phyloP scores from a whole-genome alignment of 2,113 vertebrate genomes.

The Caranx melampygus region DNA sequence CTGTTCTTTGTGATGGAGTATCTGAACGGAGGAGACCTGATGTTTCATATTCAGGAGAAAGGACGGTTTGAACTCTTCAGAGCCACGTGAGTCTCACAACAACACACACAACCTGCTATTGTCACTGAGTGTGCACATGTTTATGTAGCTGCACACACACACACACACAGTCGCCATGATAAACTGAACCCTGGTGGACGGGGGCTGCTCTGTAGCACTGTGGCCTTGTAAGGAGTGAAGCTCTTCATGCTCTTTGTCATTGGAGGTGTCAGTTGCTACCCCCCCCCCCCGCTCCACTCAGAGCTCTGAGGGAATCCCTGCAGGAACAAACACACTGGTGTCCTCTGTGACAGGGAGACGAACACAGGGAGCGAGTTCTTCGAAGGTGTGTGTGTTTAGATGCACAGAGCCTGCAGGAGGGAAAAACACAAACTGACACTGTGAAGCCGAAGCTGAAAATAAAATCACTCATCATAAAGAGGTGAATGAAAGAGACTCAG shows the following conservation, averaged over 20 bases:
- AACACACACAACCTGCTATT: constrained; percentile 3
- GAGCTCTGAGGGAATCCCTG: constrained; percentile 41
- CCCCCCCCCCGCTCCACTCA: constrained; percentile 51
- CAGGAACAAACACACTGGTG: constrained; percentile 15
- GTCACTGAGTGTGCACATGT: neutral
- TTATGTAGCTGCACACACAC: neutral
- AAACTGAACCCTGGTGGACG: constrained; percentile 14
- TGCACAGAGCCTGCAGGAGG: too few relatives aligned
- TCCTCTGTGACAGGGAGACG: too few relatives aligned
- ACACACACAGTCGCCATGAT: neutral
- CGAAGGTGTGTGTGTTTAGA: too few relatives aligned
- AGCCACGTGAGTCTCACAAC: constrained; percentile 86
- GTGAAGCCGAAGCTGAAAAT: too few relatives aligned
- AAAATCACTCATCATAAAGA: too few relatives aligned
- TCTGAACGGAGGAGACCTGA: constrained; percentile 96
- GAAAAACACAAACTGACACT: too few relatives aligned
- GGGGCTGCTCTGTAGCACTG: constrained; percentile 30
- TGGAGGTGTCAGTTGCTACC: constrained; percentile 46
- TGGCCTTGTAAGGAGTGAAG: constrained; percentile 65
- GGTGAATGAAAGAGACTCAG: too few relatives aligned
- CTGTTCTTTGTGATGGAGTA: constrained; percentile 99
- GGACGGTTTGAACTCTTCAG: constrained; percentile 96
- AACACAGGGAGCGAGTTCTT: too few relatives aligned
- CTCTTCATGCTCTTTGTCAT: constrained; percentile 28
- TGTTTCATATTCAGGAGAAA: constrained; percentile 99